Evolutionary conservation across 2,888 invertebrate species (phyloP).

Genomic region (Fragum sueziense): DNA sequence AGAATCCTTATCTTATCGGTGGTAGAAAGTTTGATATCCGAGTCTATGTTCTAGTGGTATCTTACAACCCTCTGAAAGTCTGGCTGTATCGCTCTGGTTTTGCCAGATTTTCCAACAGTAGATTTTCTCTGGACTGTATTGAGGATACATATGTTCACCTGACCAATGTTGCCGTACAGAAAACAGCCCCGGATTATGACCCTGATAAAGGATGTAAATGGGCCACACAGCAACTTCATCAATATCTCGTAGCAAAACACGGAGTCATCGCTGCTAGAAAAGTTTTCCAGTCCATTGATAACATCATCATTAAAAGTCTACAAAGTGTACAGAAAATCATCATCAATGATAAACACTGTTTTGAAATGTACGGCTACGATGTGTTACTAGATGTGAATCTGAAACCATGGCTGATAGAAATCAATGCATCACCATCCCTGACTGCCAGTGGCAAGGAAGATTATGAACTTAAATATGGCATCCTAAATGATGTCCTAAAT

Average conservation of each 20-base stretch:
- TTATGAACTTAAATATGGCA: constrained; percentile 85
- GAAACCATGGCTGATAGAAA: constrained; percentile 86
- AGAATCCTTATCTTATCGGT: constrained; percentile 85
- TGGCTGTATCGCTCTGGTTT: constrained; percentile 87
- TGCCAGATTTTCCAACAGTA: constrained; percentile 85
- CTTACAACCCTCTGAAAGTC: constrained; percentile 84
- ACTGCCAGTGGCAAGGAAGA: constrained; percentile 86
- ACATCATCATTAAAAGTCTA: constrained; percentile 85
- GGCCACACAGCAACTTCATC: constrained; percentile 84
- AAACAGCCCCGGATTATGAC: constrained; percentile 84
- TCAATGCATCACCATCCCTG: constrained; percentile 86
- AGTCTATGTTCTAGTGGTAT: constrained; percentile 86
- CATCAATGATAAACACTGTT: constrained; percentile 85
- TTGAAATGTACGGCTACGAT: constrained; percentile 87
- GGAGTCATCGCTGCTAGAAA: constrained; percentile 83
- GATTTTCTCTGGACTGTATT: constrained; percentile 85
- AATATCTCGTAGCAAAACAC: constrained; percentile 85
- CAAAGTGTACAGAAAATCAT: constrained; percentile 84
- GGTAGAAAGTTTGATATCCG: constrained; percentile 87
- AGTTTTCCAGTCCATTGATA: constrained; percentile 84
- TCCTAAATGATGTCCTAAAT: constrained; percentile 85
- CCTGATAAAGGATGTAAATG: constrained; percentile 85
- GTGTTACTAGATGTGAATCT: constrained; percentile 85
- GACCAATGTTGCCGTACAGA: constrained; percentile 86
- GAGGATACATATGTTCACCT: constrained; percentile 85